These are phyloP conservation scores for Pemphigus obesinymphae DNA, from an alignment of 1,140 invertebrate genomes.

Conservation along the genomic window DNA sequence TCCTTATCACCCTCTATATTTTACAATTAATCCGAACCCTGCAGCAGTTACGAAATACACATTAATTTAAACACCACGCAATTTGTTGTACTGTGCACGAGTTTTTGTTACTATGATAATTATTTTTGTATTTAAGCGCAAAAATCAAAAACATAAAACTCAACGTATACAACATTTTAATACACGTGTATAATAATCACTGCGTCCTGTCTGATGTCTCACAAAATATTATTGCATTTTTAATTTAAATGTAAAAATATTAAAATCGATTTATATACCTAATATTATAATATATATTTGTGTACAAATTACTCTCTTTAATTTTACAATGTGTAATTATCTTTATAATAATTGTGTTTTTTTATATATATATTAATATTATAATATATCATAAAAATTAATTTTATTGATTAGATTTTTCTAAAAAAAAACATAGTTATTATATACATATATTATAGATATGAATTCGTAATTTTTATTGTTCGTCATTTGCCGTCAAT, in stretches of 20 bases:
- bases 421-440: conserved; percentile 13
- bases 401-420: conserved; percentile 14
- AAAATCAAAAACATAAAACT: conserved; percentile 10
- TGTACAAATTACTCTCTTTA: conserved; percentile 12
- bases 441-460: not conserved
- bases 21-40: no score
- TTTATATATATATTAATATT: not conserved
- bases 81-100: not conserved
- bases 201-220: not conserved
- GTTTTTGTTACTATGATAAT: not conserved
- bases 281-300: conserved; percentile 3
- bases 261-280: not conserved
- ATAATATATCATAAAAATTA: not conserved
- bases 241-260: not conserved
- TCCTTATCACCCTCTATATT: not conserved
- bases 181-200: not conserved
- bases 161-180: no score
- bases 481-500: not conserved
- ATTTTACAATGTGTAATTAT: conserved; percentile 1
- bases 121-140: conserved; percentile 5
- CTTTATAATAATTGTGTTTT: not conserved
- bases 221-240: not conserved
- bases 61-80: not conserved
- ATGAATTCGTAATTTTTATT: not conserved
- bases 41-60: not conserved